Evolutionary conservation across 2,797 vertebrate genomes (phyloP), one percentile per base, ranked within the genome.

Genomic region (Chelon labrosus): DNA sequence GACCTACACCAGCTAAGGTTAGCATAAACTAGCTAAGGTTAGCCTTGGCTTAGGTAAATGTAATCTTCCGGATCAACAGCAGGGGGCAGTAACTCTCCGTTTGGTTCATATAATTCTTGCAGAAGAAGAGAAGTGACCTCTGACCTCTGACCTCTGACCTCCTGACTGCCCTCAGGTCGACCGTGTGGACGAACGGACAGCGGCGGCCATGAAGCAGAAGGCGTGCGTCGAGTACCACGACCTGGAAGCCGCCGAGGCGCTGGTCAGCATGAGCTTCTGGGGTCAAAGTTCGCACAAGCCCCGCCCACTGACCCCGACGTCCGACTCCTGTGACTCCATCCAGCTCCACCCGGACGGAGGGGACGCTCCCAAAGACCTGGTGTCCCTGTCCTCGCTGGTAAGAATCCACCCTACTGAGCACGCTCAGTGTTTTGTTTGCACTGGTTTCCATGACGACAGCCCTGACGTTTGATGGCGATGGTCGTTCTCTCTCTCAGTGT

Each of bases 201-300:
- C n/a, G 8, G 93, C 95, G 65, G 95, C 73, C 78, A 85, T 86
- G 41, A 95, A 96, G 89, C 96, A 94, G 0, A 95, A 96, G 69
- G 92, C 91, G 75, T 94, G 94, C 62, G 57, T 97, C 69, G 95
- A 97, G 87, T 95, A 97, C 87, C 97, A 96, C 0, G 98, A 98
- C 90, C 96, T 99, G 1, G 98, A 99, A 89, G 98, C 98, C 0
- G 97, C 97, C 0, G 97, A 99, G 91, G 97, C 96, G 0, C 96
- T 99, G 16, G 96, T 99, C 79, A 98, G 97, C 88, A 99, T 99
- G 98, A 99, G 98, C 87, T 97, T 96, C 74, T 98, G 97, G 97
- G 97, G 96, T 80, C 97, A 97, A 73, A 95, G 95, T 68, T 89
- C 88, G 0, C 96, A 95, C 73, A 96, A 96, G 88, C 92, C 96